Evolutionary conservation across 37 sponge, comb jelly and placozoan genomes (phyloP).

Genomic region (Spongilla lacustris): DNA sequence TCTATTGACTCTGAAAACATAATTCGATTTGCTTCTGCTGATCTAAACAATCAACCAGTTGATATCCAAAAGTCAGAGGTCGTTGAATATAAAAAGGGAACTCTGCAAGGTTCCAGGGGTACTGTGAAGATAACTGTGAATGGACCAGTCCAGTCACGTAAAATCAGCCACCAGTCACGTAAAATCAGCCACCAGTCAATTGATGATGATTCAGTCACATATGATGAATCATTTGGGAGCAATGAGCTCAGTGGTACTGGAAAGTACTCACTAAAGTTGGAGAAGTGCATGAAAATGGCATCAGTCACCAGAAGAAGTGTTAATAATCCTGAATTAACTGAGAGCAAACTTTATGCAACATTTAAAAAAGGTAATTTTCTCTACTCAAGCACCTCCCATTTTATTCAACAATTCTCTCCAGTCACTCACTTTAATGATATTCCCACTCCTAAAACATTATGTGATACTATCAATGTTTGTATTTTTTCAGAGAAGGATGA

Average conservation of each 20-base stretch:
- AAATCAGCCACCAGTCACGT: no score
- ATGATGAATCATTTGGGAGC: background rate
- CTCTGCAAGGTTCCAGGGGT: background rate
- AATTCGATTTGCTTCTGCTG: background rate
- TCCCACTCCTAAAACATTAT: no score
- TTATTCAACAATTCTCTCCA: no score
- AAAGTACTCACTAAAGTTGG: background rate
- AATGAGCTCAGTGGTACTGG: background rate
- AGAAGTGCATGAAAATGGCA: background rate
- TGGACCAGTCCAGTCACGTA: background rate
- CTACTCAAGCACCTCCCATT: no score
- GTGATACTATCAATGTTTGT: no score
- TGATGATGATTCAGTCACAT: background rate
- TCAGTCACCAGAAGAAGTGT: background rate
- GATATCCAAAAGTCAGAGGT: background rate
- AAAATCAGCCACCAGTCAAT: background rate
- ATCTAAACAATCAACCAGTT: background rate
- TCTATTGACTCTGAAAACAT: background rate
- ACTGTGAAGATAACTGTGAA: background rate
- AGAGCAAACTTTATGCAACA: background rate
- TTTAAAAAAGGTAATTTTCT: no score
- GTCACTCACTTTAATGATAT: background rate
- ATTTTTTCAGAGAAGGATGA: no score
- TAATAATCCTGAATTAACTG: background rate
- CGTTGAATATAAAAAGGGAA: background rate